Conservation (phyloP, 2,888 invertebrate genomes). For the Rhodophaea formosa region DNA sequence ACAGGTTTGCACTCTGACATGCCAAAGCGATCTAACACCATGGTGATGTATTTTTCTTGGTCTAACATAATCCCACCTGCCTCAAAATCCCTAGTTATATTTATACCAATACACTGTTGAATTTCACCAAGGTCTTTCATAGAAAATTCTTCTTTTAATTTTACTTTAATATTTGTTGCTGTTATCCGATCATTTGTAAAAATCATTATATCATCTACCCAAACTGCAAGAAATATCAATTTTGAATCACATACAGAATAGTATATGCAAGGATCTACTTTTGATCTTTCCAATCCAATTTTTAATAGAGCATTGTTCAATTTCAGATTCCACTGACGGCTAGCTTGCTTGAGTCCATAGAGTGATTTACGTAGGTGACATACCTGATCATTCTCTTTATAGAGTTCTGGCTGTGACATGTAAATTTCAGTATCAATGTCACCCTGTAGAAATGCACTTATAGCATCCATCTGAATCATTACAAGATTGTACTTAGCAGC, state of each 20-base stretch:
- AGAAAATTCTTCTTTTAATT: constrained; percentile 20
- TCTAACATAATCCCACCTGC: constrained; percentile 23
- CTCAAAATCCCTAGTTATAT: constrained; percentile 19
- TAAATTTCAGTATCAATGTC: constrained; percentile 33
- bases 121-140: constrained; percentile 27
- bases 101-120: constrained; percentile 23
- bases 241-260: constrained; percentile 13
- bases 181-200: constrained; percentile 21
- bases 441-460: constrained; percentile 33
- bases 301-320: constrained; percentile 20
- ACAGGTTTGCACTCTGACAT: too few relatives aligned
- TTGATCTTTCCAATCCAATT: constrained; percentile 24
- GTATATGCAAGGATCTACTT: constrained; percentile 27
- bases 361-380: constrained; percentile 30
- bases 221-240: constrained; percentile 23
- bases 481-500: constrained; percentile 27
- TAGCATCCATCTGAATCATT: constrained; percentile 31
- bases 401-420: constrained; percentile 29
- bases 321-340: constrained; percentile 31
- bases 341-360: constrained; percentile 31
- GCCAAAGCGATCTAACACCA: constrained; percentile 26
- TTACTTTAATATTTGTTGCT: constrained; percentile 20
- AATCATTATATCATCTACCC: constrained; percentile 26
- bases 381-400: constrained; percentile 23
- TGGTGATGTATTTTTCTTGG: constrained; percentile 32